A percentile compares a stretch with the other conserved stretches of the same genome.
These are phyloP conservation scores for Pyrochroa serraticornis DNA, from an alignment of 2,888 invertebrate genomes.

Conservation along the genomic window DNA sequence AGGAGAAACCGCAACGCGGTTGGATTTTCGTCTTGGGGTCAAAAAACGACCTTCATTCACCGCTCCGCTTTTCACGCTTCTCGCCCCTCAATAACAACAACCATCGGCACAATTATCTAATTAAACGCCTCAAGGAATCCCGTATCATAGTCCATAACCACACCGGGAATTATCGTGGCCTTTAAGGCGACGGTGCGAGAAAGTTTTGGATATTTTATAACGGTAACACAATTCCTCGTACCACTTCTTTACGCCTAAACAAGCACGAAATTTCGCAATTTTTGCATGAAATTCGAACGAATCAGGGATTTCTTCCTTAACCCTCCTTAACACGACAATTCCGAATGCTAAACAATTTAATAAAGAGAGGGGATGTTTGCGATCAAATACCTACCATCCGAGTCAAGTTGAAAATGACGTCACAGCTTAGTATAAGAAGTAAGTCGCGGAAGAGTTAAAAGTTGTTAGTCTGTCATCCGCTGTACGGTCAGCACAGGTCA, in stretches of 20 bases:
- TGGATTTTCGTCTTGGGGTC: conserved; percentile 28
- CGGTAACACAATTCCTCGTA: conserved; percentile 22
- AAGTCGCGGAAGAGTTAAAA: conserved; percentile 46
- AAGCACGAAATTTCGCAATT: conserved; percentile 3
- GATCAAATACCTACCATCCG: conserved; percentile 12
- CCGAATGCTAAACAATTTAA: neutral
- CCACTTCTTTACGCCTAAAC: conserved; percentile 6
- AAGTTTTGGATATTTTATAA: conserved; percentile 22
- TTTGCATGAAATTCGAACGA: neutral
- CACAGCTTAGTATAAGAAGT: conserved; percentile 53
- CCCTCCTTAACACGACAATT: neutral
- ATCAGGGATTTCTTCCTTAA: neutral
- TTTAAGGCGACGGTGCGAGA: conserved; percentile 3
- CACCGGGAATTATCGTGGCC: neutral
- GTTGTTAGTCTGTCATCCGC: conserved; percentile 49
- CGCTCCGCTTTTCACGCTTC: conserved; percentile 29
- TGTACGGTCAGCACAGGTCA: conserved; percentile 54
- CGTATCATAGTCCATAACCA: conserved; percentile 1
- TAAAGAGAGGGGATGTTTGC: neutral
- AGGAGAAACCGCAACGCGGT: neutral
- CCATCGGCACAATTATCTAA: neutral
- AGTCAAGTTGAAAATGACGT: conserved; percentile 44
- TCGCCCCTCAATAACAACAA: neutral
- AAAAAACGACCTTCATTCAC: conserved; percentile 40
- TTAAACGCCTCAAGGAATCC: too few species aligned